Base-by-base conservation (phyloP, 2,888 invertebrate genomes). In the Pyrocoelia pectoralis region DNA sequence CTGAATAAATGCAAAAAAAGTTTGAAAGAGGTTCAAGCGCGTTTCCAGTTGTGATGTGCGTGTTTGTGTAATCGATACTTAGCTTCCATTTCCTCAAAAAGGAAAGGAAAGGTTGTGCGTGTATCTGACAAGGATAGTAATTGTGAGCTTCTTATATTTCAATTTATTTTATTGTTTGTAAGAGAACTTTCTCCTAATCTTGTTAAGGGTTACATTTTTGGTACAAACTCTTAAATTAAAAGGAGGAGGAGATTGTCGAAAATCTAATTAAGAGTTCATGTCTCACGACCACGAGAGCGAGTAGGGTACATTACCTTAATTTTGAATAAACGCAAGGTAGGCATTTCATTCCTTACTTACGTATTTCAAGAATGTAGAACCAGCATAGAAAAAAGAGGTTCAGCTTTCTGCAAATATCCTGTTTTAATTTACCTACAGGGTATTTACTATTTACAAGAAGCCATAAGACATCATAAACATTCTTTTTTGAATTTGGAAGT, bases 31-130 rank as follows among this genome's bases (percentile, higher is more conserved):
- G 9, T 10, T 33, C 8, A 5, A 24, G 24, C 24, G 24, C 24
- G 24, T 24, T 24, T 24, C 24, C 24, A 3, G 24, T 33, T 33
- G 9, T 33, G n/a, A n/a, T 33, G 33, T 33, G 33, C 33, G 33
- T 33, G 33, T 33, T 33, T 33, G 33, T 33, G 33, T 33, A 33
- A 33, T 33, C 33, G 33, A 33, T 33, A 33, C 33, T 33, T 33
- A 4, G 8, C 3, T 8, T 33, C 8, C 33, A 2, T 4, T 33
- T 33, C 8, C 33, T 8, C 8, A 2, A 33, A 33, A 8, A 8
- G 33, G 10, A n/a, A 33, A 33, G 4, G n/a, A 33, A 33, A 33
- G 10, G 2, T 6, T 33, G 9, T 33, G 10, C 2, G n/a, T n/a
- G n/a, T n/a, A 8, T 33, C 10, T 33, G 33, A 33, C 33, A 33